Percentiles rank a stretch among this genome's conserved stretches.
These are phyloP conservation scores for Pipistrellus pygmaeus DNA, from an alignment of 2,797 vertebrate genomes.

Conservation along the genomic window DNA sequence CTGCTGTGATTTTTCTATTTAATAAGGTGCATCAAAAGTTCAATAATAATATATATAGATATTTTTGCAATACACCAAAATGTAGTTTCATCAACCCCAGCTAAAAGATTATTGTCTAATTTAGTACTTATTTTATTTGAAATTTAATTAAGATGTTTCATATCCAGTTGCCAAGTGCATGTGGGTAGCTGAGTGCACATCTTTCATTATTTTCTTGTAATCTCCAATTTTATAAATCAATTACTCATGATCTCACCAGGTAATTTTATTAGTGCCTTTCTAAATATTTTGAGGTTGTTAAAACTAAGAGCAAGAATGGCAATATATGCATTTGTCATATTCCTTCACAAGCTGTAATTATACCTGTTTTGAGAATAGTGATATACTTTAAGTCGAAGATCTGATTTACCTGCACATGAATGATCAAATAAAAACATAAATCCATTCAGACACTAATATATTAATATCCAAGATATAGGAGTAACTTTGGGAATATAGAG, in stretches of 20 bases:
- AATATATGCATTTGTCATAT: background rate
- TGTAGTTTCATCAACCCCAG: slow-evolving; percentile 37
- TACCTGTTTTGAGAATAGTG: slow-evolving; percentile 34
- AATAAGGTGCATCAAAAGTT: slow-evolving; percentile 60
- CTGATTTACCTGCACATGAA: slow-evolving; percentile 13
- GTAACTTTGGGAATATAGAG: slow-evolving; percentile 24
- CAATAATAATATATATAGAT: slow-evolving; percentile 51
- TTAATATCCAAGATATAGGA: background rate
- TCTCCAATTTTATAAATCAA: slow-evolving; percentile 49
- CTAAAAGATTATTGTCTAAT: slow-evolving; percentile 45
- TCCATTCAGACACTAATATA: background rate
- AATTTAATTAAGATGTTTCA: slow-evolving; percentile 58
- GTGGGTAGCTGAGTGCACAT: background rate
- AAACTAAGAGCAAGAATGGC: background rate
- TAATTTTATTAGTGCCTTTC: slow-evolving; percentile 38
- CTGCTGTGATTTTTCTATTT: slow-evolving; percentile 73
- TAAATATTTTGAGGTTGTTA: slow-evolving; percentile 34
- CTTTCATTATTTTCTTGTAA: background rate
- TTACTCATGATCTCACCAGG: background rate
- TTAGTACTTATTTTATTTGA: slow-evolving; percentile 41
- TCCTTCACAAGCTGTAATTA: slow-evolving; percentile 32
- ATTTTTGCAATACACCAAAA: slow-evolving; percentile 61
- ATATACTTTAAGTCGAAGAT: slow-evolving; percentile 53
- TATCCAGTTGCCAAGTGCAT: slow-evolving; percentile 21
- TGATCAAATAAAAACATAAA: slow-evolving; percentile 62